Conservation (phyloP, 92 coral and sea anemone species). For the Heliopora coerulea region DNA sequence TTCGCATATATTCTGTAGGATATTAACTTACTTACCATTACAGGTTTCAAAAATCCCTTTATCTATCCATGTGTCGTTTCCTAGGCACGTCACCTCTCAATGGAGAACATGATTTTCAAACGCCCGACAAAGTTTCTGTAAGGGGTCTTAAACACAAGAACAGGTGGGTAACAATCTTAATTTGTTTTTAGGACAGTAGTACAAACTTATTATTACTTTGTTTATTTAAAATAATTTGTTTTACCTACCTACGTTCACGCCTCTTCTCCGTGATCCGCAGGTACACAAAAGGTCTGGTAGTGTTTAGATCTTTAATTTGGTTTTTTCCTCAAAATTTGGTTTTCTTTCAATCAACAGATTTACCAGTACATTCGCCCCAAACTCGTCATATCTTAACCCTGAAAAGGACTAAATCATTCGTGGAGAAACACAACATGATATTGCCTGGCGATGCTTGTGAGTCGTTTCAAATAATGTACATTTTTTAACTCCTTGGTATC, state of each 20-base stretch:
- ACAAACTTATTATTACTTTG: neutral
- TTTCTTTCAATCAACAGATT: neutral
- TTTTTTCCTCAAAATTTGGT: neutral
- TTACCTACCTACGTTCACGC: no score
- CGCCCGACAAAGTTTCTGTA: slow-evolving; percentile 10
- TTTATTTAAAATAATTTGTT: neutral
- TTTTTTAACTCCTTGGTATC: neutral
- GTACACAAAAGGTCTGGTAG: no score
- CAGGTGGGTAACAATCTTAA: slow-evolving; percentile 6
- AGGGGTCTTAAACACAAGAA: neutral
- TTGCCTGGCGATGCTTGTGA: slow-evolving; percentile 1
- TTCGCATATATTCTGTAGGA: neutral
- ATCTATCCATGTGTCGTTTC: neutral
- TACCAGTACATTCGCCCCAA: neutral
- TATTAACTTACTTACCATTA: neutral
- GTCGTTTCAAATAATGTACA: slow-evolving; percentile 2
- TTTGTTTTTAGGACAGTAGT: neutral
- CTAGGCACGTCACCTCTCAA: neutral
- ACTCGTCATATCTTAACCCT: neutral
- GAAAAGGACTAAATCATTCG: slow-evolving; percentile 24
- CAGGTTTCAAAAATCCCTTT: no score
- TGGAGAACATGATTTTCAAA: slow-evolving; percentile 32
- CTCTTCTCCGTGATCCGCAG: no score
- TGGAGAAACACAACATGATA: neutral
- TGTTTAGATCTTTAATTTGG: neutral